Conservation (phyloP, 2,888 invertebrate species). For the Calameuta pallipes region DNA sequence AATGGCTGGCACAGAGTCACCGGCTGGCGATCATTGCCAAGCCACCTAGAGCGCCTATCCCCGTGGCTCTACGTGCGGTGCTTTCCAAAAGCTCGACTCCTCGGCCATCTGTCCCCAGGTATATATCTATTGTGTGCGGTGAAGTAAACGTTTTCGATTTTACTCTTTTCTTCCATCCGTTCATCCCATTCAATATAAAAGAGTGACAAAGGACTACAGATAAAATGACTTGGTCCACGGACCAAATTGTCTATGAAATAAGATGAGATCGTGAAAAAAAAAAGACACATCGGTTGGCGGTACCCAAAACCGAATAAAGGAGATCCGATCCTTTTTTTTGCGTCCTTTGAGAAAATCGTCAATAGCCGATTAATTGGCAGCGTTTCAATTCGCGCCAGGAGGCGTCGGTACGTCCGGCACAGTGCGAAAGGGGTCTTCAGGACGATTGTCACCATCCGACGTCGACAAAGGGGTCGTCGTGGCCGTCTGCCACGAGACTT, state of each 20-base stretch:
- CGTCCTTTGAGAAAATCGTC: background rate
- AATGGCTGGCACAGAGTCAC: slow-evolving; percentile 63
- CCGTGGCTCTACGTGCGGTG: slow-evolving; percentile 57
- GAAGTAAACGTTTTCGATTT: slow-evolving; percentile 44
- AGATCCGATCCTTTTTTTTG: background rate
- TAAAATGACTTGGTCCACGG: background rate
- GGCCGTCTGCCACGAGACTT: slow-evolving; percentile 55
- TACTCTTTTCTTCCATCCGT: slow-evolving; percentile 28
- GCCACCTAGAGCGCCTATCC: slow-evolving; percentile 53
- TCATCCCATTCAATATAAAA: background rate
- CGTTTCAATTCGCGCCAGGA: slow-evolving; percentile 58
- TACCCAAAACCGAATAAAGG: background rate
- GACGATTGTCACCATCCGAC: slow-evolving; percentile 28
- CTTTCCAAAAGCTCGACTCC: slow-evolving; percentile 52
- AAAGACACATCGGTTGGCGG: background rate
- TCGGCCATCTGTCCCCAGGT: slow-evolving; percentile 41
- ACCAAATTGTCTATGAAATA: background rate
- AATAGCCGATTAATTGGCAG: slow-evolving; percentile 57
- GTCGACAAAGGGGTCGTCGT: slow-evolving; percentile 43
- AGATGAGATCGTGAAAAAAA: background rate
- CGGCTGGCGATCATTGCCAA: slow-evolving; percentile 65
- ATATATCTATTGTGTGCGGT: slow-evolving; percentile 21
- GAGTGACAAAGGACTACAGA: background rate
- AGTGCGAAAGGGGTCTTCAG: background rate
- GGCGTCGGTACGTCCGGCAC: slow-evolving; percentile 30